phyloP scores from a whole-genome alignment of 2,888 invertebrate species.

The Herminia tarsipennalis region DNA sequence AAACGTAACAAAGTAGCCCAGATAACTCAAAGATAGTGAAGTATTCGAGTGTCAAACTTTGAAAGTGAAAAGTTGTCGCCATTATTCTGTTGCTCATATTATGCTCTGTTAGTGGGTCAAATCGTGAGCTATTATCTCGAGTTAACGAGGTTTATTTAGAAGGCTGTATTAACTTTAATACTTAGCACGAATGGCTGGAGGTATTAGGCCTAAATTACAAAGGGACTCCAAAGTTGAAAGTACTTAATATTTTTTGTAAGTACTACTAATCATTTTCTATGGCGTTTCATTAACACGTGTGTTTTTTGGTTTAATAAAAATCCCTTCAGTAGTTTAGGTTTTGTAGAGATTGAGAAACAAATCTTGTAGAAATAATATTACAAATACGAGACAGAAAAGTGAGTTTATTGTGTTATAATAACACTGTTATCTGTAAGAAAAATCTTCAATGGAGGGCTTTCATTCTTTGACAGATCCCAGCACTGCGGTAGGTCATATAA shows the following conservation, averaged over 20 bases:
- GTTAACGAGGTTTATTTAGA: conserved; percentile 23
- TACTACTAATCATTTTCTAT: too few relatives aligned
- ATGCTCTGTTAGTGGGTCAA: conserved; percentile 32
- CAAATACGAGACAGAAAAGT: too few relatives aligned
- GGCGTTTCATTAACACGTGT: too few relatives aligned
- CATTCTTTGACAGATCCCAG: conserved; percentile 10
- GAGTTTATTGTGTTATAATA: neutral
- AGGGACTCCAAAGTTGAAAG: too few relatives aligned
- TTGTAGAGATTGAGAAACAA: too few relatives aligned
- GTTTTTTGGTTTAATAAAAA: too few relatives aligned
- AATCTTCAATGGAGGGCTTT: conserved; percentile 18
- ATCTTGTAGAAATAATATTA: too few relatives aligned
- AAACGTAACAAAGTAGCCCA: conserved; percentile 27
- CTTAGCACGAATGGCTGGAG: too few relatives aligned
- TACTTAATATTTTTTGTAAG: too few relatives aligned
- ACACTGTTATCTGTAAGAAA: neutral
- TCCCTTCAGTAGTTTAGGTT: too few relatives aligned
- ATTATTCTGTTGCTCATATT: conserved; percentile 17
- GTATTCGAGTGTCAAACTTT: conserved; percentile 27
- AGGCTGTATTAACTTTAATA: too few relatives aligned
- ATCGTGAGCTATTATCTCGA: conserved; percentile 29
- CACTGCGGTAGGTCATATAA: conserved; percentile 10
- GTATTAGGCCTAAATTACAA: too few relatives aligned
- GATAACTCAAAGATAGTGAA: conserved; percentile 24
- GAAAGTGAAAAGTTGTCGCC: conserved; percentile 41